These are phyloP conservation scores for Callocephalon fimbriatum DNA, from an alignment of 2,113 vertebrate genomes.

Conservation along the genomic window DNA sequence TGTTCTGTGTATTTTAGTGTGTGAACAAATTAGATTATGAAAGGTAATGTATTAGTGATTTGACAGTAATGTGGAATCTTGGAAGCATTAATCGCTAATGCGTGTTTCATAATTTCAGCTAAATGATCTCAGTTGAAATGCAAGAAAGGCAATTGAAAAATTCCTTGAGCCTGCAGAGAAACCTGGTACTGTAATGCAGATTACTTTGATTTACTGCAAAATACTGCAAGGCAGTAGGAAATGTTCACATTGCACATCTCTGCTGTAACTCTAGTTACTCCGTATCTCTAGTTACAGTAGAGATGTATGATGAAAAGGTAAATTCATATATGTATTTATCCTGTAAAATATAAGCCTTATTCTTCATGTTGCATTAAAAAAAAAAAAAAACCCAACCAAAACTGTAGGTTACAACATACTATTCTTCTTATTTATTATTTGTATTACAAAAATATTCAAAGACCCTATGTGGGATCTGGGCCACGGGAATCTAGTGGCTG, in stretches of 20 bases:
- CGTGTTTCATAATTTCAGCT: constrained; percentile 41
- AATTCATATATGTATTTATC: neutral
- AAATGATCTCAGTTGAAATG: constrained; percentile 46
- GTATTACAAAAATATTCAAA: neutral
- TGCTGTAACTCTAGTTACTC: neutral
- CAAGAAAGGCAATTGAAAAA: constrained; percentile 47
- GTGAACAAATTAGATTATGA: constrained; percentile 59
- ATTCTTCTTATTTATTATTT: neutral
- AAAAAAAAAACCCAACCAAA: neutral
- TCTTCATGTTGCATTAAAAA: neutral
- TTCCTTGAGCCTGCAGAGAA: constrained; percentile 40
- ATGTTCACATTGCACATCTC: neutral
- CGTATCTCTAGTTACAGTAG: neutral
- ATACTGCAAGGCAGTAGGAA: constrained; percentile 21
- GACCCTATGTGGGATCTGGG: neutral
- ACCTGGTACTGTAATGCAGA: constrained; percentile 23
- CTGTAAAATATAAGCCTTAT: neutral
- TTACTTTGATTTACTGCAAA: constrained; percentile 61
- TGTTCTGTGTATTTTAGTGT: constrained; percentile 68
- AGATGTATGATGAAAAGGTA: neutral
- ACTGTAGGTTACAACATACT: neutral
- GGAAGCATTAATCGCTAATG: constrained; percentile 51
- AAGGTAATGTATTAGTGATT: constrained; percentile 61
- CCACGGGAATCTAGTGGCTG: neutral
- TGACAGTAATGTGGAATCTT: constrained; percentile 56